phyloP scores from a whole-genome alignment of 2,888 invertebrate genomes.

The Xestia ashworthii region DNA sequence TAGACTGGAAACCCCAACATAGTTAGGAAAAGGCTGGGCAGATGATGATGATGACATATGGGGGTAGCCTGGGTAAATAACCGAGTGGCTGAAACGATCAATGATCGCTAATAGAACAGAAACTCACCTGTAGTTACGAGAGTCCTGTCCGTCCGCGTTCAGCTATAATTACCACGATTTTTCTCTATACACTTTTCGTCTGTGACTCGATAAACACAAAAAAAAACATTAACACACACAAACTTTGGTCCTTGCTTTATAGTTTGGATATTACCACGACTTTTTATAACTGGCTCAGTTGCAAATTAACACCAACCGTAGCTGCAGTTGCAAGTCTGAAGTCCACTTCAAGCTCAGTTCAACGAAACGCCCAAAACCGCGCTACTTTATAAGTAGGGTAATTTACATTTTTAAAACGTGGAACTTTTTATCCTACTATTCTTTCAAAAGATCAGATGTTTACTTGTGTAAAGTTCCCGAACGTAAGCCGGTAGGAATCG shows the following conservation, averaged over 20 bases:
- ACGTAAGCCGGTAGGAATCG: too few relatives aligned
- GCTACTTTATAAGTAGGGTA: conserved; percentile 1
- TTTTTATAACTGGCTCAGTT: conserved; percentile 7
- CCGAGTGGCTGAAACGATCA: not conserved
- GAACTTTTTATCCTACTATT: not conserved
- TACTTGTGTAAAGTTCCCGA: too few relatives aligned
- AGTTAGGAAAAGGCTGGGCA: too few relatives aligned
- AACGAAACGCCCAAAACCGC: conserved; percentile 4
- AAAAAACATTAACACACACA: not conserved
- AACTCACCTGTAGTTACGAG: not conserved
- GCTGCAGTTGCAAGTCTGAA: conserved; percentile 22
- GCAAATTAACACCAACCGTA: conserved; percentile 32
- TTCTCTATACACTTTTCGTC: not conserved
- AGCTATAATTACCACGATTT: not conserved
- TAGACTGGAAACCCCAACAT: too few relatives aligned
- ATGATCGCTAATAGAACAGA: not conserved
- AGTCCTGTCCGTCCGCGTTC: not conserved
- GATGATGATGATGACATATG: not conserved
- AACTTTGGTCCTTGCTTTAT: not conserved
- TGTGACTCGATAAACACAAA: not conserved
- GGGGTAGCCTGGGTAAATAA: not conserved
- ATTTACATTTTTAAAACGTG: conserved; percentile 14
- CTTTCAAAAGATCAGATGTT: not conserved
- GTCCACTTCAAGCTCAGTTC: conserved; percentile 6
- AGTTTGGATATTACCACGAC: not conserved